Evolutionary conservation across 2,888 invertebrate species (phyloP).

Genomic region (Venusia cambrica): DNA sequence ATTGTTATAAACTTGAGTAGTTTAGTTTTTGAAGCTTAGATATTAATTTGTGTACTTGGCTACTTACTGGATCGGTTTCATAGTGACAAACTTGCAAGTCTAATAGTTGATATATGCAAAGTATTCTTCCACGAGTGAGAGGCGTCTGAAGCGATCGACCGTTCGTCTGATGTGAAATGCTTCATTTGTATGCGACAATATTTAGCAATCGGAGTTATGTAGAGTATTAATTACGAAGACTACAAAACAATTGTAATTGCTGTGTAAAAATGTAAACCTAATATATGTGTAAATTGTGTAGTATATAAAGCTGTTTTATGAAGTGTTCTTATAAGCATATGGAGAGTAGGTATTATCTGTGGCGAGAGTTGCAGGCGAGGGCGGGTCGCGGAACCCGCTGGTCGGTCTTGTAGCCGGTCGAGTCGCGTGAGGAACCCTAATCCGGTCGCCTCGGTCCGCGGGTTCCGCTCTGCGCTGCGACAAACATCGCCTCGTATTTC

Average conservation of each 20-base stretch:
- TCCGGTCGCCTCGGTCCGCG: too few relatives aligned
- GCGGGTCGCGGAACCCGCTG: conserved; percentile 33
- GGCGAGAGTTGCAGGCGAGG: conserved; percentile 36
- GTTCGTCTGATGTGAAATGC: conserved; percentile 69
- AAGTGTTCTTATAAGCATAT: conserved; percentile 78
- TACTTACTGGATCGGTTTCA: conserved; percentile 51
- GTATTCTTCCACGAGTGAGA: conserved; percentile 37
- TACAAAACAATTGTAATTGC: conserved; percentile 77
- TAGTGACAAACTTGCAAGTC: conserved; percentile 56
- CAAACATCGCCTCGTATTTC: conserved; percentile 58
- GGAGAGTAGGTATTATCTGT: conserved; percentile 57
- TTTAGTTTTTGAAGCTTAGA: conserved; percentile 55
- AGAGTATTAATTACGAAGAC: conserved; percentile 73
- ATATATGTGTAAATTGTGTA: conserved; percentile 78
- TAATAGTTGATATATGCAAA: conserved; percentile 46
- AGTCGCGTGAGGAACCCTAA: conserved; percentile 21
- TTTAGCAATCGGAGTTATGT: conserved; percentile 76
- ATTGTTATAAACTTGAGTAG: conserved; percentile 57
- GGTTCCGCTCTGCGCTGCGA: conserved; percentile 36
- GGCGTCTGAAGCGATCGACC: conserved; percentile 53
- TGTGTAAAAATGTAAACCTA: conserved; percentile 80
- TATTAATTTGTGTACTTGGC: conserved; percentile 58
- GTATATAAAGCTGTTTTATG: conserved; percentile 77
- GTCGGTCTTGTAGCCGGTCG: conserved; percentile 35
- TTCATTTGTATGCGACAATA: conserved; percentile 80